These are phyloP conservation scores for Teinopalpus imperialis DNA, from an alignment of 2,888 invertebrate species.

Conservation along the genomic window DNA sequence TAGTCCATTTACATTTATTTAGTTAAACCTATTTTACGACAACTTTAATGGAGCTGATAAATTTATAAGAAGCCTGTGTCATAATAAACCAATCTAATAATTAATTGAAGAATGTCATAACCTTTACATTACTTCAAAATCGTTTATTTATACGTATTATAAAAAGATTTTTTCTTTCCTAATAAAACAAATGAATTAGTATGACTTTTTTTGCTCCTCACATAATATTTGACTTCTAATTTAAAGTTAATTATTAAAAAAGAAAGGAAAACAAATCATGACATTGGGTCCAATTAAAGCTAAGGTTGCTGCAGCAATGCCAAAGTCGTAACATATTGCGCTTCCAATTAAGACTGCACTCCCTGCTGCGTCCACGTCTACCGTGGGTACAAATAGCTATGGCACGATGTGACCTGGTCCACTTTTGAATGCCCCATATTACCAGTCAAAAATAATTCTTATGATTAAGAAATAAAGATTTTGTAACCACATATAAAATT, in stretches of 20 bases:
- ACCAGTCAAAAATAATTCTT: conserved; percentile 56
- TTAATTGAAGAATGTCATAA: no score
- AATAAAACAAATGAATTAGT: conserved; percentile 16
- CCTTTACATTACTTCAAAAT: not conserved
- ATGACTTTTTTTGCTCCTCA: conserved; percentile 8
- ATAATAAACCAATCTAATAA: no score
- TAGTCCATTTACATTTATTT: no score
- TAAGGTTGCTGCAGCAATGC: conserved; percentile 39
- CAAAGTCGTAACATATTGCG: conserved; percentile 72
- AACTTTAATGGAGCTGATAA: no score
- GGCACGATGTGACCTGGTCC: conserved; percentile 64
- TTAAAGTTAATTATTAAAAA: conserved; percentile 32
- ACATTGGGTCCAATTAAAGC: conserved; percentile 44
- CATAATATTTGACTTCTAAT: conserved; percentile 22
- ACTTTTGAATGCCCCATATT: conserved; percentile 35
- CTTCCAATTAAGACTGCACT: conserved; percentile 75
- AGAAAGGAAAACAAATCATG: conserved; percentile 35
- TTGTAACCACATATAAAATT: not conserved
- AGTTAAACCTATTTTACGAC: no score
- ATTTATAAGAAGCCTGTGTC: no score
- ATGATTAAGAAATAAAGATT: conserved; percentile 34
- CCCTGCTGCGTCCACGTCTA: conserved; percentile 71
- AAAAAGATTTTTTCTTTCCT: conserved; percentile 1
- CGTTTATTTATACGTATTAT: not conserved
- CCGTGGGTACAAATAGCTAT: conserved; percentile 67